phyloP scores from a whole-genome alignment of 2,888 invertebrate species.

The Campopleginae sp. region DNA sequence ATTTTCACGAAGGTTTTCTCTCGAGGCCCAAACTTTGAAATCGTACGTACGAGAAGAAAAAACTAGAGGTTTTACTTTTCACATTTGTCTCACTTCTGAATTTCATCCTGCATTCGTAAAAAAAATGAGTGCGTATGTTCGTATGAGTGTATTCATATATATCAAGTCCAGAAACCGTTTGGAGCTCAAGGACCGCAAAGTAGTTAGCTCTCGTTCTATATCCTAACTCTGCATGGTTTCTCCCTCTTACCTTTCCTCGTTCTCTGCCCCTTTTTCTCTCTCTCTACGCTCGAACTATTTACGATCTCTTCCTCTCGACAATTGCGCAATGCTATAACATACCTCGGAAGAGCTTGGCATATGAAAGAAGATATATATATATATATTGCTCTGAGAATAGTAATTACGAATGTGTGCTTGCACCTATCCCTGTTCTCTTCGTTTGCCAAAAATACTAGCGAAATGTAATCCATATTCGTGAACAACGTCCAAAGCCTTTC shows the following conservation, averaged over 20 bases:
- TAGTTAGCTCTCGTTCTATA: conserved; percentile 26
- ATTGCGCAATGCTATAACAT: conserved; percentile 48
- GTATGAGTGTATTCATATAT: conserved; percentile 18
- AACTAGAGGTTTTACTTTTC: background rate
- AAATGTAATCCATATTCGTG: conserved; percentile 7
- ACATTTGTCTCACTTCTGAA: background rate
- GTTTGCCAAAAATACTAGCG: background rate
- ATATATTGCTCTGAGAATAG: conserved; percentile 36
- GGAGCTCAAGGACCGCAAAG: conserved; percentile 53
- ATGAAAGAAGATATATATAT: conserved; percentile 12
- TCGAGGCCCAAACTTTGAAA: background rate
- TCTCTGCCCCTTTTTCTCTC: conserved; percentile 3
- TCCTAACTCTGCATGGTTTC: background rate
- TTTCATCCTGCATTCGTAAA: background rate
- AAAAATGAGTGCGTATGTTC: background rate
- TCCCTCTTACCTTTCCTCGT: background rate
- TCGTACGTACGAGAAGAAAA: background rate
- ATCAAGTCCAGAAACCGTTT: conserved; percentile 19
- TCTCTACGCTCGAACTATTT: conserved; percentile 49
- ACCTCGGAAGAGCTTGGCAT: conserved; percentile 33
- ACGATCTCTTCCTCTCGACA: conserved; percentile 64
- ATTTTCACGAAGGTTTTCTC: background rate
- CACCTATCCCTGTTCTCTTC: conserved; percentile 12
- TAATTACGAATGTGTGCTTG: conserved; percentile 56
- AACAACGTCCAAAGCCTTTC: background rate